Evolutionary conservation across 2,888 invertebrate genomes (phyloP).

Genomic region (Phorcus lineatus): DNA sequence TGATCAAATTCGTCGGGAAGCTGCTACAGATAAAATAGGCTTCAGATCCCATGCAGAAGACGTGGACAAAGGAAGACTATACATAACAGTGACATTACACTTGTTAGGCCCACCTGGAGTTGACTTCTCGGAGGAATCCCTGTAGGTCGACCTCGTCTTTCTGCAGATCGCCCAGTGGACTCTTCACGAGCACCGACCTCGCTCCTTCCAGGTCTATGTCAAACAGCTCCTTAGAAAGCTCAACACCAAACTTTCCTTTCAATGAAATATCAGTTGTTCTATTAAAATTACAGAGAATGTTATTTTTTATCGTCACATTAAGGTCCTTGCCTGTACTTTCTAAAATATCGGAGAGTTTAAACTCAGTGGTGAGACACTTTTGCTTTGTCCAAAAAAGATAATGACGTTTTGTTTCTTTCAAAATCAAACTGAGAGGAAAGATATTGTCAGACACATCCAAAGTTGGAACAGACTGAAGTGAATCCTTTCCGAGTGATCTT

Average conservation of each 20-base stretch:
- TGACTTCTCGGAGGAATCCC: constrained; percentile 16
- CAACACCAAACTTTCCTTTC: constrained; percentile 57
- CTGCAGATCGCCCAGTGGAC: constrained; percentile 33
- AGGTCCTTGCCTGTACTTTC: not conserved
- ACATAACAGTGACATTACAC: too few species aligned
- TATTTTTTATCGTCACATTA: not conserved
- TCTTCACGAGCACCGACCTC: constrained; percentile 44
- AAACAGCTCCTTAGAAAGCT: constrained; percentile 47
- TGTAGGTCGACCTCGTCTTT: constrained; percentile 35
- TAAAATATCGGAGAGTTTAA: constrained; percentile 35
- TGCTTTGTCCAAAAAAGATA: constrained; percentile 38
- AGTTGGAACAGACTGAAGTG: constrained; percentile 47
- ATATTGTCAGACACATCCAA: constrained; percentile 51
- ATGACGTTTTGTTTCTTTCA: constrained; percentile 41
- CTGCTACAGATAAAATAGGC: too few species aligned
- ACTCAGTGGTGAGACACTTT: constrained; percentile 37
- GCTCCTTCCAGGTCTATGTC: constrained; percentile 48
- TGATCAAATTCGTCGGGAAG: too few species aligned
- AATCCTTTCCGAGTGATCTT: constrained; percentile 51
- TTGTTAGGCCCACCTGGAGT: constrained; percentile 1
- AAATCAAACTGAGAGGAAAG: constrained; percentile 46
- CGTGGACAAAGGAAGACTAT: too few species aligned
- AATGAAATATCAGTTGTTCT: constrained; percentile 47
- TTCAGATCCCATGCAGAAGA: too few species aligned
- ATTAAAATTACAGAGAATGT: constrained; percentile 28